Evolutionary conservation across 2,888 invertebrate genomes (phyloP).

Genomic region (Strigamia maritima): DNA sequence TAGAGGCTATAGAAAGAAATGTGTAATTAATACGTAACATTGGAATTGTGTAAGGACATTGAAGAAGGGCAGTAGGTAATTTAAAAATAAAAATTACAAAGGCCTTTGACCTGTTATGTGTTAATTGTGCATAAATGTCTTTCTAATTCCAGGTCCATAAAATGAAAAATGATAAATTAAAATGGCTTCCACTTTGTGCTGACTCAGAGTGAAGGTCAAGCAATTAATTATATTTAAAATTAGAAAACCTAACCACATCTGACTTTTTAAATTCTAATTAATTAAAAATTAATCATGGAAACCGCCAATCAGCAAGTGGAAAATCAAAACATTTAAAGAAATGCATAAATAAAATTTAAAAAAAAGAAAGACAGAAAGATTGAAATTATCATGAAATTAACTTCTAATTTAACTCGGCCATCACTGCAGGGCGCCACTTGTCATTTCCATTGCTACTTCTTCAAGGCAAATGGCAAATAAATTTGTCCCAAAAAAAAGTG

Average conservation of each 20-base stretch:
- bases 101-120: slow-evolving; percentile 20
- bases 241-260: slow-evolving; percentile 17
- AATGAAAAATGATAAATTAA: slow-evolving; percentile 30
- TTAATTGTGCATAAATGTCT: slow-evolving; percentile 13
- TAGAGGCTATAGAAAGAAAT: not conserved
- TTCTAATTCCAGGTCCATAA: not conserved
- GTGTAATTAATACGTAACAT: not conserved
- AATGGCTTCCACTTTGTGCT: slow-evolving; percentile 29
- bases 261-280: not conserved
- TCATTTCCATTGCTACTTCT: slow-evolving; percentile 22
- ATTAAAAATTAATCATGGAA: not conserved
- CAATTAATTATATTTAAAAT: slow-evolving; percentile 8
- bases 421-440: slow-evolving; percentile 28
- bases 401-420: slow-evolving; percentile 15
- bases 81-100: not conserved
- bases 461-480: not conserved
- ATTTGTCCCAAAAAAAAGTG: not conserved
- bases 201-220: slow-evolving; percentile 27
- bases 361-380: not conserved
- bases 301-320: not conserved
- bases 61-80: slow-evolving; percentile 14
- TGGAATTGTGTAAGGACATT: not conserved
- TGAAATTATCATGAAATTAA: slow-evolving; percentile 17
- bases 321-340: not conserved
- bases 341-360: not conserved